Percentiles rank a stretch among this genome's conserved stretches.
Conservation (phyloP, 2,888 invertebrate species). For the Agriotes lineatus region DNA sequence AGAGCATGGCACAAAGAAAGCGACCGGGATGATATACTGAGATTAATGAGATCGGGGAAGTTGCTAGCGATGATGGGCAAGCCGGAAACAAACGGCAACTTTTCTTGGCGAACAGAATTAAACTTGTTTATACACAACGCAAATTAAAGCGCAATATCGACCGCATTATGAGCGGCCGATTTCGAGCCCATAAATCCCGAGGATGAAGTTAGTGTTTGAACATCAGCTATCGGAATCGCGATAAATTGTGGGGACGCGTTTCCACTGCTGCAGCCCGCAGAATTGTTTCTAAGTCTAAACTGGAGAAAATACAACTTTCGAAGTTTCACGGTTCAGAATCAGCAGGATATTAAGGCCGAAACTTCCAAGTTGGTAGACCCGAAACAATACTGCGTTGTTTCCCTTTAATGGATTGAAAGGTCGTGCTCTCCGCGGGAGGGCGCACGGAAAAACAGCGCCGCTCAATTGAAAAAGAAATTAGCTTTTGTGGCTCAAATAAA, state of each 20-base stretch:
- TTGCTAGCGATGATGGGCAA: not conserved
- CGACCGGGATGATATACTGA: not conserved
- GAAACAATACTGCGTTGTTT: conserved; percentile 37
- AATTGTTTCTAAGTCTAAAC: conserved; percentile 44
- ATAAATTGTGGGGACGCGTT: conserved; percentile 41
- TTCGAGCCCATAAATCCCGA: conserved; percentile 38
- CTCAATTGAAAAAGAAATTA: conserved; percentile 16
- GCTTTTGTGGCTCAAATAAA: conserved; percentile 12
- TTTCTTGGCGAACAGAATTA: not conserved
- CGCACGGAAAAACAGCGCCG: conserved; percentile 21
- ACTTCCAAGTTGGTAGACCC: conserved; percentile 38
- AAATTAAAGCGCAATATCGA: conserved; percentile 31
- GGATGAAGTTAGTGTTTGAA: conserved; percentile 43
- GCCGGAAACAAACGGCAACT: not conserved
- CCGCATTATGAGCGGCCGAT: conserved; percentile 28
- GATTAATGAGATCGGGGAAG: not conserved
- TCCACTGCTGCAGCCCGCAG: conserved; percentile 39
- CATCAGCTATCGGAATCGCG: conserved; percentile 43
- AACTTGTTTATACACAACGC: not conserved
- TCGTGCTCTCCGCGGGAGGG: conserved; percentile 25
- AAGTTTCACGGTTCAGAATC: conserved; percentile 43
- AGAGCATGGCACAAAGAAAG: not conserved
- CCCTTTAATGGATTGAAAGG: conserved; percentile 39
- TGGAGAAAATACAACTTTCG: conserved; percentile 42
- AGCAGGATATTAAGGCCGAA: conserved; percentile 40